Evolutionary conservation across 2,797 vertebrate genomes (phyloP).

Genomic region (Gymnoscopelus braueri): DNA sequence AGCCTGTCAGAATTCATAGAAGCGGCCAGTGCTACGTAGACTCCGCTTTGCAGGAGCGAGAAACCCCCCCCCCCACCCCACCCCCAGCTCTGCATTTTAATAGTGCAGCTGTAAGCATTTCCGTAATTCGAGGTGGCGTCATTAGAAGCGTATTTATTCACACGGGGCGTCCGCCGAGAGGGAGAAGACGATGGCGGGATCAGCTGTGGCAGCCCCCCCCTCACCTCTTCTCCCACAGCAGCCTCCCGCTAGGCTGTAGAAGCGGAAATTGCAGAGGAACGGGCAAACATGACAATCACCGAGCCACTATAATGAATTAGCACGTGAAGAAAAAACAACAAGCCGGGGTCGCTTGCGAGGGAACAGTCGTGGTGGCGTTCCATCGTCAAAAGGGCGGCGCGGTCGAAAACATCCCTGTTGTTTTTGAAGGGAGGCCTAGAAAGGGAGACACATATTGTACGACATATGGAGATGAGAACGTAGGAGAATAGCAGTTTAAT

Average conservation of each 20-base stretch:
- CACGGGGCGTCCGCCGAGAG: slow-evolving; percentile 58
- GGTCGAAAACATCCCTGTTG: not conserved
- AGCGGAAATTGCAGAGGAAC: slow-evolving; percentile 72
- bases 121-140: slow-evolving; percentile 79
- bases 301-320: slow-evolving; percentile 74
- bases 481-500: too few species aligned
- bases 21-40: slow-evolving; percentile 48
- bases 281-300: slow-evolving; percentile 79
- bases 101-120: slow-evolving; percentile 79
- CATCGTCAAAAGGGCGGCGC: slow-evolving; percentile 25
- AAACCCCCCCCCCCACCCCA: not conserved
- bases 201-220: slow-evolving; percentile 72
- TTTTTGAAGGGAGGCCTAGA: slow-evolving; percentile 10
- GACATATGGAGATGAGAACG: too few species aligned
- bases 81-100: slow-evolving; percentile 66
- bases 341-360: slow-evolving; percentile 31
- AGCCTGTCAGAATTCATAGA: slow-evolving; percentile 73
- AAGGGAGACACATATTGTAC: too few species aligned
- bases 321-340: slow-evolving; percentile 64
- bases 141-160: slow-evolving; percentile 82
- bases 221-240: not conserved
- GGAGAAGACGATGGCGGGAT: slow-evolving; percentile 68
- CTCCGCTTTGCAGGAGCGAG: slow-evolving; percentile 43
- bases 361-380: slow-evolving; percentile 40
- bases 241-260: slow-evolving; percentile 69